Conservation (phyloP, 2,797 vertebrate species). For the Acipenser ruthenus region DNA sequence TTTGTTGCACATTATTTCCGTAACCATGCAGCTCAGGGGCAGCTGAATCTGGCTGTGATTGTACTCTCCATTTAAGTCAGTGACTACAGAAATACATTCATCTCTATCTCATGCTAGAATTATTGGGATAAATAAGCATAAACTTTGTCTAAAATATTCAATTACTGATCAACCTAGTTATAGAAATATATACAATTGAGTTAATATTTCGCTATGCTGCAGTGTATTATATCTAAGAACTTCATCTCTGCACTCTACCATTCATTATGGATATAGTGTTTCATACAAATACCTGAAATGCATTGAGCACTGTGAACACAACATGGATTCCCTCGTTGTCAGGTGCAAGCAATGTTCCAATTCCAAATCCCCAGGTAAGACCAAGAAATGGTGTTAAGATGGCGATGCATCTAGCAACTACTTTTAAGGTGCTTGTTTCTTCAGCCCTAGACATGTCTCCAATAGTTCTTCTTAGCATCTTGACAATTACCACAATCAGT, state of each 20-base stretch:
- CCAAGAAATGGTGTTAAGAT: conserved; percentile 81
- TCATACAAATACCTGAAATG: conserved; percentile 60
- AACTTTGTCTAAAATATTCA: too few relatives aligned
- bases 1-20: too few relatives aligned
- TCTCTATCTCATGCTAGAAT: too few relatives aligned
- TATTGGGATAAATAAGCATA: too few relatives aligned
- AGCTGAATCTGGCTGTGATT: too few relatives aligned
- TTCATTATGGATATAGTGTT: conserved; percentile 8
- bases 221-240: neutral
- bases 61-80: too few relatives aligned
- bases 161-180: too few relatives aligned
- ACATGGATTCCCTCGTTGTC: conserved; percentile 38
- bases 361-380: conserved; percentile 81
- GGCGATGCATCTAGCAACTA: conserved; percentile 72
- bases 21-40: too few relatives aligned
- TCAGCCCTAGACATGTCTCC: conserved; percentile 57
- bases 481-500: conserved; percentile 66
- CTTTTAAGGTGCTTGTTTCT: conserved; percentile 63
- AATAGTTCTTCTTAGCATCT: conserved; percentile 69
- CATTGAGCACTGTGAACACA: conserved; percentile 52
- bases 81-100: too few relatives aligned
- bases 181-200: neutral
- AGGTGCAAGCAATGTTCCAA: conserved; percentile 54
- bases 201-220: neutral
- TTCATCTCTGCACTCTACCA: neutral